A percentile compares a stretch with the other conserved stretches of the same genome.
Evolutionary conservation across 2,888 invertebrate genomes (phyloP).

Genomic region (Epistrophella euchroma): DNA sequence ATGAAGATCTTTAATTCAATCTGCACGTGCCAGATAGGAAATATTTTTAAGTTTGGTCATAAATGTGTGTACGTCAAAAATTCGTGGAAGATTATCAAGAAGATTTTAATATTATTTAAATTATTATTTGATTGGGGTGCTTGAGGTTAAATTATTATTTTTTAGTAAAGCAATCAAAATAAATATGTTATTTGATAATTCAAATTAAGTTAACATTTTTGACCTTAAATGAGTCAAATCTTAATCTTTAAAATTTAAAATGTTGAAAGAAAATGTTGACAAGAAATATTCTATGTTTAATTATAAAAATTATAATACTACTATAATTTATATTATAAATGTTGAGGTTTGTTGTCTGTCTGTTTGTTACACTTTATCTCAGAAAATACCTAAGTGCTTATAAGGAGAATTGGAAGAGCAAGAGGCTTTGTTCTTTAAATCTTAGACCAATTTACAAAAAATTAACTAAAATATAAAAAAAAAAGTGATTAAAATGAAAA

Average conservation of each 20-base stretch:
- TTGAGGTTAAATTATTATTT: neutral
- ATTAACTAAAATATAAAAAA: no score
- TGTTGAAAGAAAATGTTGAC: no score
- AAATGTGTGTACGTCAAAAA: neutral
- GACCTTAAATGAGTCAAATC: neutral
- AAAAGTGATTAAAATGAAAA: no score
- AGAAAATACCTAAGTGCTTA: no score
- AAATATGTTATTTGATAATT: neutral
- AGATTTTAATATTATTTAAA: neutral
- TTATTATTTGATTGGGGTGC: neutral
- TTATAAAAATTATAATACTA: no score
- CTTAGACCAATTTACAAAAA: no score
- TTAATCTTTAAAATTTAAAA: neutral
- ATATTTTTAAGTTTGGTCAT: neutral
- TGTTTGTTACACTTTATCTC: no score
- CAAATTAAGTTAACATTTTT: neutral
- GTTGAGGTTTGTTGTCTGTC: no score
- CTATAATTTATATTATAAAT: no score
- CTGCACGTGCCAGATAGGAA: neutral
- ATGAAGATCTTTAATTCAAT: neutral
- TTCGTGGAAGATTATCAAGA: neutral
- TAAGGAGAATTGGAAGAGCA: no score
- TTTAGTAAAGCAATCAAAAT: neutral
- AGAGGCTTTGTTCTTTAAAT: no score
- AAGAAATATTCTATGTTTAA: no score